Evolutionary conservation across 2,113 vertebrate species (phyloP).

Genomic region (Cynopterus brachyotis): DNA sequence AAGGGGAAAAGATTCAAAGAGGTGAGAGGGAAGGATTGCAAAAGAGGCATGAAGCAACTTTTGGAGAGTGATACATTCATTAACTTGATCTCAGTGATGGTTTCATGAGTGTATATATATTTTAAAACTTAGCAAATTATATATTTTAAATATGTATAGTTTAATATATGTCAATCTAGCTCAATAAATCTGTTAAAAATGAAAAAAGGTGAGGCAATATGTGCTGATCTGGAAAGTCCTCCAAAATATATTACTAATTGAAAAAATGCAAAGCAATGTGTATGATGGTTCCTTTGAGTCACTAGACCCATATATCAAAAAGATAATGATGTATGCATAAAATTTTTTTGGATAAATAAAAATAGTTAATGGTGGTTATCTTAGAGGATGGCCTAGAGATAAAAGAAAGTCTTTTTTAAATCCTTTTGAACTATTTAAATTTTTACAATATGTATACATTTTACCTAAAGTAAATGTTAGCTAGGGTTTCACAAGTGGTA

Average conservation of each 20-base stretch:
- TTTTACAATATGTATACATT: background rate
- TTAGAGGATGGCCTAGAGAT: background rate
- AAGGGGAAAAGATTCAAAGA: background rate
- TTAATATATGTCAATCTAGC: background rate
- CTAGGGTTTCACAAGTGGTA: background rate
- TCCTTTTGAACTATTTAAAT: background rate
- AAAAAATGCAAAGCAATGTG: background rate
- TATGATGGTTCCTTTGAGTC: background rate
- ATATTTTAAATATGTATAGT: background rate
- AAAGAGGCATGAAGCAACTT: background rate
- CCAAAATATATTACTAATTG: background rate
- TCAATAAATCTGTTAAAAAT: conserved; percentile 9
- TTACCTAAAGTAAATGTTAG: conserved; percentile 13
- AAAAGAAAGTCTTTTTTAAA: background rate
- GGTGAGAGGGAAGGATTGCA: background rate
- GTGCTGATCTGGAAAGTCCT: background rate
- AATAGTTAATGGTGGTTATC: background rate
- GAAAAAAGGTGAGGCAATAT: background rate
- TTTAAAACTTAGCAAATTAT: background rate
- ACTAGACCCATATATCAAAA: background rate
- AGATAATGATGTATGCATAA: background rate
- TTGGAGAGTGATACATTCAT: background rate
- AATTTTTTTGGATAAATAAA: background rate
- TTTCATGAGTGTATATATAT: background rate
- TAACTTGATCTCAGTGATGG: background rate